phyloP scores from a whole-genome alignment of 1,140 invertebrate species.

The Drosophila pseudoananassae region DNA sequence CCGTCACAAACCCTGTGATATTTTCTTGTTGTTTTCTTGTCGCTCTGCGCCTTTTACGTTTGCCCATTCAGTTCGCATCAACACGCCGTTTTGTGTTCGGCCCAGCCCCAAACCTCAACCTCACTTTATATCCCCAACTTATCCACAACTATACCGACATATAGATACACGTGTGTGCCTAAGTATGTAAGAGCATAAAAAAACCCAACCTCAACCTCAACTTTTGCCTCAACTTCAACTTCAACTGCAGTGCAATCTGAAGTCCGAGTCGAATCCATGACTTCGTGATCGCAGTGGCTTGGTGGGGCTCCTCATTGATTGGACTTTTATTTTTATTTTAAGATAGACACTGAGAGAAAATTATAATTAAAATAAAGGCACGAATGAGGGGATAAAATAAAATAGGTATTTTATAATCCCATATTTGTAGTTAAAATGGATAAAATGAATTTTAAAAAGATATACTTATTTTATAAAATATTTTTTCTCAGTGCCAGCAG shows the following conservation, averaged over 20 bases:
- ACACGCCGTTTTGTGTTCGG: slow-evolving; percentile 72
- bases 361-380: neutral
- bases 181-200: neutral
- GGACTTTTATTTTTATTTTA: slow-evolving; percentile 20
- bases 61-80: slow-evolving; percentile 74
- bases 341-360: neutral
- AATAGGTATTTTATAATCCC: neutral
- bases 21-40: slow-evolving; percentile 5
- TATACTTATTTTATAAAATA: neutral
- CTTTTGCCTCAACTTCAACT: neutral
- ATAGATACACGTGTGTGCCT: neutral
- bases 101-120: slow-evolving; percentile 25
- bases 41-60: slow-evolving; percentile 8
- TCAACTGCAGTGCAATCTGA: slow-evolving; percentile 18
- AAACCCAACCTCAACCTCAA: slow-evolving; percentile 2
- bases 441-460: neutral
- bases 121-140: neutral
- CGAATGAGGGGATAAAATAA: neutral
- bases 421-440: neutral
- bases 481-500: slow-evolving; percentile 34
- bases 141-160: neutral
- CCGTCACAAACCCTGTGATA: rapidly evolving
- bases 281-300: slow-evolving; percentile 23
- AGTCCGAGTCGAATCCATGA: slow-evolving; percentile 23
- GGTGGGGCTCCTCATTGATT: slow-evolving; percentile 56